A percentile compares a stretch with the other conserved stretches of the same genome.
These are phyloP conservation scores for Phytoseiulus persimilis DNA, from an alignment of 2,888 invertebrate species.

Conservation along the genomic window DNA sequence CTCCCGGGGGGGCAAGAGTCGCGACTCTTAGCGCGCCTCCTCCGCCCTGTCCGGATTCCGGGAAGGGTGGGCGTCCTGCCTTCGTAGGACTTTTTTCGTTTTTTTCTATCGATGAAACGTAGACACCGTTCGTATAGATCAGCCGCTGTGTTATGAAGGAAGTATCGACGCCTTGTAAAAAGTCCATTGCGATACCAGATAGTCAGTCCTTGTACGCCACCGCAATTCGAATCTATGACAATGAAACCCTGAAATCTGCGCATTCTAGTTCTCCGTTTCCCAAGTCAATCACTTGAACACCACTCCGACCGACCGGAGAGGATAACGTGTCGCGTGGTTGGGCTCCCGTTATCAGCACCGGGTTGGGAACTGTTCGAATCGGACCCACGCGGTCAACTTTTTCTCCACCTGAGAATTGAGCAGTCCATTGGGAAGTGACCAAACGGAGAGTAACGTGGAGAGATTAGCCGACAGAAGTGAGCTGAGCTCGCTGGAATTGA, in stretches of 20 bases:
- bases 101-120: not conserved
- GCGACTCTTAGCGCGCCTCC: not conserved
- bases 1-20: not conserved
- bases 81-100: not conserved
- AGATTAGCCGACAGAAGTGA: too few relatives aligned
- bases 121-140: not conserved
- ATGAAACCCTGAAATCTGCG: not conserved
- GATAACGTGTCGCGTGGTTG: too few relatives aligned
- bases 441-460: too few relatives aligned
- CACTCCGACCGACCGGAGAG: too few relatives aligned
- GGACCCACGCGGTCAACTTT: not conserved
- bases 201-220: not conserved
- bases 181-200: not conserved
- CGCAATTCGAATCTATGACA: not conserved
- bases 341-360: too few relatives aligned
- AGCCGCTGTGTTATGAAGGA: not conserved
- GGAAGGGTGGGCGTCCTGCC: not conserved
- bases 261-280: too few relatives aligned
- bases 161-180: not conserved
- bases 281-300: too few relatives aligned
- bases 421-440: too few relatives aligned
- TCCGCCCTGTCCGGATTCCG: not conserved
- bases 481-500: too few relatives aligned
- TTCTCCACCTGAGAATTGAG: too few relatives aligned
- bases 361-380: too few relatives aligned